Evolutionary conservation across 2,888 invertebrate genomes (phyloP), one percentile per base, ranked within the genome.

Genomic region (Alsophila aescularia): DNA sequence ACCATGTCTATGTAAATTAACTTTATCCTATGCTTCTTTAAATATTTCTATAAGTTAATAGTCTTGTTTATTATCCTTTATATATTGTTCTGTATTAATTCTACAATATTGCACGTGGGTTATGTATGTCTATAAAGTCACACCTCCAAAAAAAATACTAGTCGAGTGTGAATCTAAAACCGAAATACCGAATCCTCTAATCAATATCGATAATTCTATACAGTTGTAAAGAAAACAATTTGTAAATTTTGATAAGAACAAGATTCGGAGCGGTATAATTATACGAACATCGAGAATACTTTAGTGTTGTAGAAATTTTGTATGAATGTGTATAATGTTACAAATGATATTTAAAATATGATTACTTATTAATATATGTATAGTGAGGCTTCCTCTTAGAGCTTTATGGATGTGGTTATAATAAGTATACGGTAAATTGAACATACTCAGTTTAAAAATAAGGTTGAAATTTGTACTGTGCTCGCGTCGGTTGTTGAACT

Each of bases 341-440:
- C 77, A 79, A 80, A 85, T 79, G 74, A 85, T 87, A 87, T 87
- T 87, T 85, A 82, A 84, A 83, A 70, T 66, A 62, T 72, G 64
- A 62, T 73, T 75, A 79, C 79, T 79, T 83, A 55, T 80, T 75
- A 75, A 80, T 81, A 81, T 85, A 81, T 86, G 83, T 90, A 87
- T 87, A 89, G 89, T 73, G 89, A 90, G 89, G 90, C 90, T 90
- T 90, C 90, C 89, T 88, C 83, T 83, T 87, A 88, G 85, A 88
- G 88, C 87, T 87, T 87, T 88, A 87, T 85, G 85, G 79, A 85
- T 82, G 85, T 85, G 89, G 83, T 85, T 83, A 81, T 82, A 66
- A 70, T 76, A 86, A 85, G 89, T 89, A 88, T 88, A 88, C 88
- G 89, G 85, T 81, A 85, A 85, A 78, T 79, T 82, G 79, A 85